Evolutionary conservation across 1,140 invertebrate species (phyloP).

Genomic region (Melanaphis sacchari): DNA sequence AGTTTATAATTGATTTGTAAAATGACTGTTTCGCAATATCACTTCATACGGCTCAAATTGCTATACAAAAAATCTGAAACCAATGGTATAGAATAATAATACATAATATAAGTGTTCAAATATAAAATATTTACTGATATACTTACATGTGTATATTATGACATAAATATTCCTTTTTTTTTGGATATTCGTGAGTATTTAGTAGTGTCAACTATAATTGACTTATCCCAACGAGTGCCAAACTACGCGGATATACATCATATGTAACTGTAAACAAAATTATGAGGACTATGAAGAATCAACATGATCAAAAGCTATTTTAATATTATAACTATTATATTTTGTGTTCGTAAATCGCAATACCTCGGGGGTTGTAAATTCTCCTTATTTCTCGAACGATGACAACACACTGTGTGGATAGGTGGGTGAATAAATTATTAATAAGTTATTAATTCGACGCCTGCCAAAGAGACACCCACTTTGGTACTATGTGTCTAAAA

Average conservation of each 20-base stretch:
- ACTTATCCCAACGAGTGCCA: background rate
- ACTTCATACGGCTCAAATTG: too few species aligned
- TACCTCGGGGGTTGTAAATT: background rate
- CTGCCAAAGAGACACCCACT: background rate
- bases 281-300: background rate
- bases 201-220: background rate
- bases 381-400: background rate
- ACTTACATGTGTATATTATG: background rate
- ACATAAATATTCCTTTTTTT: background rate
- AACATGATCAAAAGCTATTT: background rate
- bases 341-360: background rate
- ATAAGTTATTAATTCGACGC: background rate
- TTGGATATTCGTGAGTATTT: background rate
- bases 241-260: background rate
- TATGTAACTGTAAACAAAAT: background rate
- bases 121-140: background rate
- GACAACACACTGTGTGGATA: background rate
- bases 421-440: background rate
- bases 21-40: background rate
- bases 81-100: background rate
- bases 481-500: background rate
- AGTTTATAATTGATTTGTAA: background rate
- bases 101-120: background rate
- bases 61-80: background rate
- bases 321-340: background rate